These are phyloP conservation scores for Thera britannica DNA, from an alignment of 2,888 invertebrate species.

Conservation along the genomic window DNA sequence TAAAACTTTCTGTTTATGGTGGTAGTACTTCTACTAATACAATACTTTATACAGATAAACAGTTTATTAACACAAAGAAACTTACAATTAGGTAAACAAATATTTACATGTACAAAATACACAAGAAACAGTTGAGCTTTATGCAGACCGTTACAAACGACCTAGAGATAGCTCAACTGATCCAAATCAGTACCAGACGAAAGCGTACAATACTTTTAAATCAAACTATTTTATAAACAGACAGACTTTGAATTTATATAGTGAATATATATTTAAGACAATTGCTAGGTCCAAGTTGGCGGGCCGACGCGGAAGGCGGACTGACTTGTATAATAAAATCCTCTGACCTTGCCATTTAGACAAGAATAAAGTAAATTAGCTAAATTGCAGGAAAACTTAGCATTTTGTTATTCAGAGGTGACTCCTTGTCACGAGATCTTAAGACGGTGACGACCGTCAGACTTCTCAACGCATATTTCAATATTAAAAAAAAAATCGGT, in stretches of 20 bases:
- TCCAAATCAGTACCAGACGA: too few species aligned
- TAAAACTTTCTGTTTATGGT: too few species aligned
- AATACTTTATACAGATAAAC: too few species aligned
- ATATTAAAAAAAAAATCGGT: too few species aligned
- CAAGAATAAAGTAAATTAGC: slow-evolving; percentile 16
- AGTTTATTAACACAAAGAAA: too few species aligned
- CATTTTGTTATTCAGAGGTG: neutral
- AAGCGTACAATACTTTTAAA: too few species aligned
- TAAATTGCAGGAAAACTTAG: slow-evolving; percentile 14
- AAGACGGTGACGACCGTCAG: too few species aligned
- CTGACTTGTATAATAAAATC: slow-evolving; percentile 28
- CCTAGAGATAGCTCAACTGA: too few species aligned
- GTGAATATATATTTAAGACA: slow-evolving; percentile 36
- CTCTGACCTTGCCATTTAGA: slow-evolving; percentile 23
- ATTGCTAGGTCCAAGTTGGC: slow-evolving; percentile 37
- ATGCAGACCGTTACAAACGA: neutral
- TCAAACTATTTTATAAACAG: neutral
- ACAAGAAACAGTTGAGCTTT: neutral
- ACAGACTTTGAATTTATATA: slow-evolving; percentile 7
- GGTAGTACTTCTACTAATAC: too few species aligned
- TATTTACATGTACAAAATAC: neutral
- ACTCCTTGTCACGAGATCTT: too few species aligned
- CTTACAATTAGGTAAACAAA: too few species aligned
- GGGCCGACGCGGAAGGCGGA: slow-evolving; percentile 20
- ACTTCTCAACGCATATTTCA: too few species aligned